Base-by-base conservation (phyloP, 2,888 invertebrate genomes). In the Hyposoter dolosus region DNA sequence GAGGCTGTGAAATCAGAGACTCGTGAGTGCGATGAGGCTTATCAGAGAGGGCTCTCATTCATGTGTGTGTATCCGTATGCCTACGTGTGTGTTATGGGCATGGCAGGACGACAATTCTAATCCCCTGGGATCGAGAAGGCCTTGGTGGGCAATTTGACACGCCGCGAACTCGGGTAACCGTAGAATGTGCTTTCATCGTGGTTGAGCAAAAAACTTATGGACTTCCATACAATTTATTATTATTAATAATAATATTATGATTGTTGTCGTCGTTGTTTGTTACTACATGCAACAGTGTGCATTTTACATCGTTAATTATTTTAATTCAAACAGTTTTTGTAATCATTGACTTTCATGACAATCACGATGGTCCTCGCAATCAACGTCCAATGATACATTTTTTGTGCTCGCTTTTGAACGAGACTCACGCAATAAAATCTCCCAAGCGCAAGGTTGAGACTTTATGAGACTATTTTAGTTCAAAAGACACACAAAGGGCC, bases 1-100 rank as follows among this genome's bases (percentile, higher is more conserved):
- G 74, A 60, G 66, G 78, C 53, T 47, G 50, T 66, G 85, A 88
- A 89, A 89, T 85, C 77, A 79, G 83, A 88, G 84, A 84, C 17
- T 80, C 85, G 74, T 85, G 83, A 86, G 74, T 86, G 65, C 75
- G 79, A 80, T 71, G 82, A 71, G 85, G 32, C 79, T 63, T 35
- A 65, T 65, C 65, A 40, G 71, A 77, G 72, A 80, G 72, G 50
- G 40, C 28, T 56, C 66, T 43, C 68, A 60, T n/a, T 12, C 47
- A 45, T 68, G 53, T n/a, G 45, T 19, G 66, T 32, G 19, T n/a
- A n/a, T 68, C 45, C 56, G 40, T 35, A 23, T 32, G 43, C 32
- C 53, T 28, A 32, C 32, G 56, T 10, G 23, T 75, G 66, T 66
- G 65, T n/a, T 32, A 53, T 32, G 56, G 19, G 60, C 23, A 47